Evolutionary conservation across 2,888 invertebrate species (phyloP).

Genomic region (Carterocephalus palaemon): DNA sequence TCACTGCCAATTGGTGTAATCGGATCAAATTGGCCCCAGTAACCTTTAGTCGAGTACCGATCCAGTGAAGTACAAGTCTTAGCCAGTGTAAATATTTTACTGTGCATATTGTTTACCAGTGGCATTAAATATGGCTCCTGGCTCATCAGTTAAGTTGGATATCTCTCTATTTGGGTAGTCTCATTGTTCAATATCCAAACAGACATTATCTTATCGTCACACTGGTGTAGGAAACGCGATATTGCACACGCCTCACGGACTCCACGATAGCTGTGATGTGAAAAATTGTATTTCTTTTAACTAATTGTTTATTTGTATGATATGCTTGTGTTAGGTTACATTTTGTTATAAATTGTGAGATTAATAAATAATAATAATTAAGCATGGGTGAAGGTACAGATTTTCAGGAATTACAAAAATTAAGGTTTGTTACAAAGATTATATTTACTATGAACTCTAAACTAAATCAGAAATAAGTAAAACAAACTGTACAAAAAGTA

Average conservation of each 20-base stretch:
- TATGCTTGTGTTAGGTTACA: constrained; percentile 26
- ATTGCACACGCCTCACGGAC: constrained; percentile 45
- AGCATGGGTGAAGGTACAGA: constrained; percentile 61
- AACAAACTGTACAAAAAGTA: too few species aligned
- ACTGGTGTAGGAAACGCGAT: constrained; percentile 55
- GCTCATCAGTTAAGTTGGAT: constrained; percentile 42
- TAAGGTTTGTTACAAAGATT: constrained; percentile 47
- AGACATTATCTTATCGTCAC: constrained; percentile 64
- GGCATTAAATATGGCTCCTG: constrained; percentile 36
- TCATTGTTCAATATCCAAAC: constrained; percentile 60
- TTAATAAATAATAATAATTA: constrained; percentile 7
- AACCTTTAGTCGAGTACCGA: constrained; percentile 36
- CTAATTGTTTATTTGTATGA: constrained; percentile 26
- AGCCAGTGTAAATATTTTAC: constrained; percentile 34
- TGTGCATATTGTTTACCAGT: constrained; percentile 33
- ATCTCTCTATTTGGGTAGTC: constrained; percentile 47
- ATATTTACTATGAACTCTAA: too few species aligned
- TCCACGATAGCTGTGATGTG: constrained; percentile 48
- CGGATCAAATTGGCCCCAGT: constrained; percentile 48
- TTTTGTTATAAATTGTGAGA: neutral
- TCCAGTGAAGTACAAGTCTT: constrained; percentile 25
- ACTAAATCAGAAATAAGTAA: too few species aligned
- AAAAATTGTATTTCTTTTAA: constrained; percentile 33
- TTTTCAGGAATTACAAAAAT: constrained; percentile 60
- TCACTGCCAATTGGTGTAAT: constrained; percentile 56